Conservation (phyloP, 2,113 vertebrate genomes). For the Acanthisitta chloris region DNA sequence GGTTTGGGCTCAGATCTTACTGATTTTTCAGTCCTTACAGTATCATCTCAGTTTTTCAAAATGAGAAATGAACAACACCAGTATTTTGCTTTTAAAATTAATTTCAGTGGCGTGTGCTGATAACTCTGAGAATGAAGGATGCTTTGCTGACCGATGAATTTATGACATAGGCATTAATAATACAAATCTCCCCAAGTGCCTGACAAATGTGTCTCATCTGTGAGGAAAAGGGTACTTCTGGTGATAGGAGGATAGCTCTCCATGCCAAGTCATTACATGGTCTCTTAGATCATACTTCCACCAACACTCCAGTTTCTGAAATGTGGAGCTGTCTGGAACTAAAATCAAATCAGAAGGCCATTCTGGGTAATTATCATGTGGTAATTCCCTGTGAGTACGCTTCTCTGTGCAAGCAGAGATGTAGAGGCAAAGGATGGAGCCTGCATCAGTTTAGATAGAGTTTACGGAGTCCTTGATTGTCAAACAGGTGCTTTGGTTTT, state of each 20-base stretch:
- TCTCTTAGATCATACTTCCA: conserved; percentile 37
- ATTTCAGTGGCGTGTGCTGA: not conserved
- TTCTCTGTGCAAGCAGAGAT: not conserved
- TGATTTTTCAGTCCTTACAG: not conserved
- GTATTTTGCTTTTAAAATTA: not conserved
- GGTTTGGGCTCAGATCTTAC: not conserved
- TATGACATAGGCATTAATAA: not conserved
- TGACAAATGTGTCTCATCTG: conserved; percentile 2
- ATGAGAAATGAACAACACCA: not conserved
- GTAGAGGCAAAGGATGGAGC: not conserved
- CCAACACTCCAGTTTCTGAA: not conserved
- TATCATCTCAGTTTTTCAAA: not conserved
- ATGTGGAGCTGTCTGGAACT: not conserved
- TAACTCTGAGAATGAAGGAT: not conserved
- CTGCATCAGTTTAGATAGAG: not conserved
- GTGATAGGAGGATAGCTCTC: not conserved
- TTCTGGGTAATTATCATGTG: conserved; percentile 1
- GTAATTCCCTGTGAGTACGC: not conserved
- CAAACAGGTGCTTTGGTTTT: not conserved
- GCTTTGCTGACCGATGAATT: not conserved
- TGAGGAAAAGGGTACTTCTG: not conserved
- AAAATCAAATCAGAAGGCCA: conserved; percentile 32
- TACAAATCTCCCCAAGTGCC: not conserved
- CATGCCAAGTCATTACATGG: conserved; percentile 37
- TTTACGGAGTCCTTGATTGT: not conserved